A percentile compares a stretch with the other conserved stretches of the same genome.
Conservation (phyloP, 2,888 invertebrate species). For the Prostheceraeus crozeri region DNA sequence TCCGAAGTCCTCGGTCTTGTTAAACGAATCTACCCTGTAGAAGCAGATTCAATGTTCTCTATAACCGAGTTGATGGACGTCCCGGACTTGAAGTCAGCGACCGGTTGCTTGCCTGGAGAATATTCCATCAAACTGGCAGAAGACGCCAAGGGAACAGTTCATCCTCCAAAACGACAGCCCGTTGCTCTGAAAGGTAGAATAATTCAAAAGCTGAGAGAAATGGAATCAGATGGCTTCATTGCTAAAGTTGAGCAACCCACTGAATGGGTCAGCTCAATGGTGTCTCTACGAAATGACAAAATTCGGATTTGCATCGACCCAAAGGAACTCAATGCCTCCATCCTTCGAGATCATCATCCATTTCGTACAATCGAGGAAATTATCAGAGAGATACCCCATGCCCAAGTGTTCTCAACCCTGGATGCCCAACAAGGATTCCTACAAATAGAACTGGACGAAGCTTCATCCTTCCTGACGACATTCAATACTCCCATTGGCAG, state of each 20-base stretch:
- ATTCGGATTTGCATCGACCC: constrained; percentile 43
- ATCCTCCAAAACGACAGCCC: neutral
- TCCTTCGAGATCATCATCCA: constrained; percentile 41
- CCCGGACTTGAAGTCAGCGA: constrained; percentile 33
- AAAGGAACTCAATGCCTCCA: constrained; percentile 41
- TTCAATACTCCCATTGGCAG: constrained; percentile 41
- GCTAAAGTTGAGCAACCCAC: constrained; percentile 42
- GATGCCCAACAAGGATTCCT: constrained; percentile 42
- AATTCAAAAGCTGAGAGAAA: constrained; percentile 40
- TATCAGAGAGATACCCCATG: constrained; percentile 39
- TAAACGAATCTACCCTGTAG: constrained; percentile 16
- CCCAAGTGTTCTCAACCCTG: constrained; percentile 40
- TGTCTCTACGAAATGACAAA: constrained; percentile 40
- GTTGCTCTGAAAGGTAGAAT: constrained; percentile 36
- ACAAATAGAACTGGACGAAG: constrained; percentile 40
- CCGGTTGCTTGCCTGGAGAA: constrained; percentile 41
- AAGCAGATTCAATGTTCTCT: neutral
- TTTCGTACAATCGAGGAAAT: constrained; percentile 42
- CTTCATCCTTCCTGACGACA: constrained; percentile 29
- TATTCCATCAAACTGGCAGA: constrained; percentile 39
- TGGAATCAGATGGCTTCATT: constrained; percentile 40
- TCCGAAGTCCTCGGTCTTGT: constrained; percentile 34
- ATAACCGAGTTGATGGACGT: too few relatives aligned
- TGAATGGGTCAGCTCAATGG: constrained; percentile 43
- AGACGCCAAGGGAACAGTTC: neutral